phyloP scores from a whole-genome alignment of 2,888 invertebrate genomes.

The Stenodema calcarata region DNA sequence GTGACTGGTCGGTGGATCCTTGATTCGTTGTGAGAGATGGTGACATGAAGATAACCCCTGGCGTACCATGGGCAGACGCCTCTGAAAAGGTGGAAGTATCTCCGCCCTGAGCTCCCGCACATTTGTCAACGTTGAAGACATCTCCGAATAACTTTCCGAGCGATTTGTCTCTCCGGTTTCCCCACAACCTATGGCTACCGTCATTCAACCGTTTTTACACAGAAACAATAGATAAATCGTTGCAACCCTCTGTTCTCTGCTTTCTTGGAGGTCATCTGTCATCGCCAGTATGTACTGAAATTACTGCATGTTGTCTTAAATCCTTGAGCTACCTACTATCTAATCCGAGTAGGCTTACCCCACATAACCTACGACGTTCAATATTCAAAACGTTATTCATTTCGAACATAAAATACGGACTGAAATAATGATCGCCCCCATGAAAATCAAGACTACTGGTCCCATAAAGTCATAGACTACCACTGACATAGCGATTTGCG shows the following conservation, averaged over 20 bases:
- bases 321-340: too few relatives aligned
- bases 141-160: constrained; percentile 12
- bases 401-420: too few relatives aligned
- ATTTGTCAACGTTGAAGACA: constrained; percentile 33
- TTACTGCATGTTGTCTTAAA: too few relatives aligned
- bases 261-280: too few relatives aligned
- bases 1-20: constrained; percentile 21
- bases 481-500: too few relatives aligned
- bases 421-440: too few relatives aligned
- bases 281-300: too few relatives aligned
- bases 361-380: too few relatives aligned
- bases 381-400: too few relatives aligned
- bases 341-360: too few relatives aligned
- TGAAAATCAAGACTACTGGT: too few relatives aligned
- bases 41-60: constrained; percentile 18
- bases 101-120: not conserved
- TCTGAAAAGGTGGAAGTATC: constrained; percentile 9
- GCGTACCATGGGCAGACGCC: not conserved
- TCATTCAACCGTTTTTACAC: not conserved
- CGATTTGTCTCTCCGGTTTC: not conserved
- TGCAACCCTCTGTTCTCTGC: not conserved
- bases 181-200: constrained; percentile 14
- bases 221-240: not conserved
- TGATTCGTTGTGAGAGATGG: constrained; percentile 29
- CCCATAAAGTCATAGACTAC: too few relatives aligned